Evolutionary conservation across 2,797 vertebrate species (phyloP).

Genomic region (Ceryle rudis): DNA sequence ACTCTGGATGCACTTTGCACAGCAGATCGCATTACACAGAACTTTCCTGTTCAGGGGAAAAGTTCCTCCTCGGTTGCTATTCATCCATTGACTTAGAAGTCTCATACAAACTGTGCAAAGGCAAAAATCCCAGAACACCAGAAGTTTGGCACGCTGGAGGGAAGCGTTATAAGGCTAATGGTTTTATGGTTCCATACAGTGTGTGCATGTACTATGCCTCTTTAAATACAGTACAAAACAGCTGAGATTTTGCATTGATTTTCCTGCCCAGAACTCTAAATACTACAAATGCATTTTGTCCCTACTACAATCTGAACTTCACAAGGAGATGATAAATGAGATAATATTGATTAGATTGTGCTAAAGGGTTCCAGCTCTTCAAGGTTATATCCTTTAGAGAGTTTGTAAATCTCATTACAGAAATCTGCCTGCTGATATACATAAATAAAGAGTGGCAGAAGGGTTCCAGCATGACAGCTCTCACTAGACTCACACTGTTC

Average conservation of each 20-base stretch:
- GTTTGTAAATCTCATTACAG: constrained; percentile 68
- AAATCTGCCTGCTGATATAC: constrained; percentile 60
- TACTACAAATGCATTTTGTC: constrained; percentile 45
- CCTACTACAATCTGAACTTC: constrained; percentile 35
- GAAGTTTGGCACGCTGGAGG: background rate
- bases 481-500: background rate
- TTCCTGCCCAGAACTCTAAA: constrained; percentile 24
- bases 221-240: background rate
- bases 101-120: background rate
- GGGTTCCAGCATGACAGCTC: constrained; percentile 1
- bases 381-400: constrained; percentile 65
- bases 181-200: background rate
- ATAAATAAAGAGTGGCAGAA: constrained; percentile 66
- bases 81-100: background rate
- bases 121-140: background rate
- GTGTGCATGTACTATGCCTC: background rate
- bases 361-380: constrained; percentile 51
- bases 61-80: background rate
- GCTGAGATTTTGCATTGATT: background rate
- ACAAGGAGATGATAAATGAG: constrained; percentile 64
- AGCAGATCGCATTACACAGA: background rate
- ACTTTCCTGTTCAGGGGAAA: background rate
- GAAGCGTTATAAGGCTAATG: background rate
- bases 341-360: constrained; percentile 64
- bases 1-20: background rate